Evolutionary conservation across 2,888 invertebrate species (phyloP), one percentile per base, ranked within the genome.

Genomic region (Andrena haemorrhoa): DNA sequence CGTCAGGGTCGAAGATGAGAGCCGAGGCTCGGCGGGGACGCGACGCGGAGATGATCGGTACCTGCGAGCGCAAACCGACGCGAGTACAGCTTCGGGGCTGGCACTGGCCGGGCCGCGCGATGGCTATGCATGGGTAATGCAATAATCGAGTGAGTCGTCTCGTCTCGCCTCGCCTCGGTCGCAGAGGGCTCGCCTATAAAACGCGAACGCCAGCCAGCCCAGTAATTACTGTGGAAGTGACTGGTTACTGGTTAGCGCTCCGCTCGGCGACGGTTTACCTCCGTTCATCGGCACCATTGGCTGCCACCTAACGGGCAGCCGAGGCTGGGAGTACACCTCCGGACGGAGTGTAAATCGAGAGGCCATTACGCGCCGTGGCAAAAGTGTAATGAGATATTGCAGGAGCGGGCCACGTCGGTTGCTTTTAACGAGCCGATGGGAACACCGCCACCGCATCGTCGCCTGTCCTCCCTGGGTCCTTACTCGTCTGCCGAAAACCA

Each of bases 101-200:
- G 82, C 75, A 87, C 83, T 70, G 82, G 75, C 66, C 61, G 29
- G 73, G 77, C 79, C 69, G 75, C 79, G 66, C 53, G 75, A 56
- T 56, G 72, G 77, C 90, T 90, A 91, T 91, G 91, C 91, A 91
- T 91, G 89, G 86, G 89, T 91, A 91, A 91, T 91, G 91, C 90
- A 91, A 91, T 91, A 91, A 91, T 91, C 90, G 87, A 89, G 90
- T 85, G 90, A 91, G 91, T 91, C 53, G 53, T 53, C 53, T 51
- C 51, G 90, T 91, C 81, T 63, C 73, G 81, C 78, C 85, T 63
- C 79, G 80, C 86, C 84, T 73, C 83, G 86, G 88, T 87, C 86
- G 86, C 85, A 63, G 41, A 77, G 72, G 84, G 84, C 84, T 88
- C 90, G 90, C 90, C 91, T 91, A 91, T 91, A 91, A 91, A 91